Percentiles rank a stretch among this genome's conserved stretches.
These are phyloP conservation scores for Penelope pileata DNA, from an alignment of 2,113 vertebrate species.

Conservation along the genomic window DNA sequence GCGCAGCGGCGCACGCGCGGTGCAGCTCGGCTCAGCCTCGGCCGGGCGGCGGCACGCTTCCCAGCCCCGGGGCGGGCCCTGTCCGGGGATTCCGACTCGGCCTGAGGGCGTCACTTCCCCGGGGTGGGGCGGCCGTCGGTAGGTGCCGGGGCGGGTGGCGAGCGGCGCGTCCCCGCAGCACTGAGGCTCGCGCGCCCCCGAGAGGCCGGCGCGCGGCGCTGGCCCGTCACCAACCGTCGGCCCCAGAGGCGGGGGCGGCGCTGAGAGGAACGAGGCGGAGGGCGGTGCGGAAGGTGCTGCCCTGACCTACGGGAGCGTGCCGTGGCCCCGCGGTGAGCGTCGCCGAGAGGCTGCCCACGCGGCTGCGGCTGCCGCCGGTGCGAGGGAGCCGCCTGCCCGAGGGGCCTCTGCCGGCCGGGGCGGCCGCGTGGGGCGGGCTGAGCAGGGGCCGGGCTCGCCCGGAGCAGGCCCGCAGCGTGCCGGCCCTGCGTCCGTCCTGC, in stretches of 20 bases:
- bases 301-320: too few species aligned
- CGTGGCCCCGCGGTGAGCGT: too few species aligned
- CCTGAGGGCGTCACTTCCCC: conserved; percentile 25
- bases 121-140: not conserved
- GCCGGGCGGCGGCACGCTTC: too few species aligned
- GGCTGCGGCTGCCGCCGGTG: not conserved
- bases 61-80: too few species aligned
- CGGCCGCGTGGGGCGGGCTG: too few species aligned
- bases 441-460: not conserved
- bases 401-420: too few species aligned
- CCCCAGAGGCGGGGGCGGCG: not conserved
- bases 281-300: not conserved
- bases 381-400: not conserved
- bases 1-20: not conserved
- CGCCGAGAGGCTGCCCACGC: not conserved
- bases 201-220: not conserved
- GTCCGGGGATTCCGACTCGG: not conserved
- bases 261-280: not conserved
- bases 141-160: not conserved
- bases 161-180: too few species aligned
- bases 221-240: not conserved
- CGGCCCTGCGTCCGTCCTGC: rapidly evolving
- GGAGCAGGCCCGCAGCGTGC: not conserved
- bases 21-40: not conserved
- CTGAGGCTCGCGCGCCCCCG: too few species aligned